phyloP scores from a whole-genome alignment of 2,797 vertebrate genomes.

The Muscicapa striata region DNA sequence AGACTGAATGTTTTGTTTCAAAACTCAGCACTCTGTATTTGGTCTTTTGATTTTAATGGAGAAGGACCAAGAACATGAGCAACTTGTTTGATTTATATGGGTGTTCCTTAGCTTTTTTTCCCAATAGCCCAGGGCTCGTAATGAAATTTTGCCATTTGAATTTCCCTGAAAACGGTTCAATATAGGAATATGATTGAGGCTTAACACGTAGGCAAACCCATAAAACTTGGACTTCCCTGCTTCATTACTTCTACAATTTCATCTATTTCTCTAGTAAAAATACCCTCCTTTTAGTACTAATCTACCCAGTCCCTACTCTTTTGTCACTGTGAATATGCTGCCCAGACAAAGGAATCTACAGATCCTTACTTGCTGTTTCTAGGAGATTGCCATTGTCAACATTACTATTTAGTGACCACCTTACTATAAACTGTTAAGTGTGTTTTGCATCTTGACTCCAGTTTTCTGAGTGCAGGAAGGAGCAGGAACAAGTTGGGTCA shows the following conservation, averaged over 20 bases:
- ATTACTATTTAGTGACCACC: not conserved
- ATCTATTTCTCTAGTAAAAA: not conserved
- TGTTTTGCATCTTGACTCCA: not conserved
- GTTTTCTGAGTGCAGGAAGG: not conserved
- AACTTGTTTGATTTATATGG: not conserved
- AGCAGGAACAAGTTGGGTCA: not conserved
- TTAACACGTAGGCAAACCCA: not conserved
- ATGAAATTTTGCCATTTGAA: not conserved
- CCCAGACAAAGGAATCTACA: not conserved
- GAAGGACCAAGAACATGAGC: not conserved
- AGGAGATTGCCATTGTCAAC: not conserved
- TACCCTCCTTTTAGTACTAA: not conserved
- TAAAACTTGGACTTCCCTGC: not conserved
- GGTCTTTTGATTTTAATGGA: not conserved
- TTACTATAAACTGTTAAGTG: not conserved
- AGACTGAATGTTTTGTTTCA: not conserved
- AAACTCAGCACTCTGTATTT: not conserved
- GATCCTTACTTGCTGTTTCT: not conserved
- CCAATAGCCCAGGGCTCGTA: accelerated
- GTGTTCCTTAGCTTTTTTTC: not conserved
- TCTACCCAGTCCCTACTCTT: not conserved
- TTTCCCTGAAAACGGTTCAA: not conserved
- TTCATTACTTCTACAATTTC: not conserved
- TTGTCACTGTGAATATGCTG: not conserved
- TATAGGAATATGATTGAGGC: not conserved